Evolutionary conservation across 2,888 invertebrate species (phyloP).

Genomic region (Caenorhabditis imperialis): DNA sequence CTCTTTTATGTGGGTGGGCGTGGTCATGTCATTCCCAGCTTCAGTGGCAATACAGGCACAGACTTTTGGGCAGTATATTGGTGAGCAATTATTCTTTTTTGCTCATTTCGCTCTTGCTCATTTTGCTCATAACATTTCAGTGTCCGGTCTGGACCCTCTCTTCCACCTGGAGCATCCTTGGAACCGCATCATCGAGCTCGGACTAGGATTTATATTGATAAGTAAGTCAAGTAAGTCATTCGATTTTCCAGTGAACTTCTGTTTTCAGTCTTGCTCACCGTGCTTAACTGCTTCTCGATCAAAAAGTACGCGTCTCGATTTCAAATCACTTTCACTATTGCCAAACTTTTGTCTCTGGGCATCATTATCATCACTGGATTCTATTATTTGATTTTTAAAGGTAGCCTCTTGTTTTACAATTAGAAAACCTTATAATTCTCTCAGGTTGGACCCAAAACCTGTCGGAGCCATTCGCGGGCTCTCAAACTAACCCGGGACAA

Average conservation of each 20-base stretch:
- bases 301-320: constrained; percentile 65
- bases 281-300: constrained; percentile 67
- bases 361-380: constrained; percentile 67
- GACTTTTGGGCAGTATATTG: constrained; percentile 70
- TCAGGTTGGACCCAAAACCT: constrained; percentile 63
- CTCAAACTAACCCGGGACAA: constrained; percentile 52
- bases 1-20: constrained; percentile 65
- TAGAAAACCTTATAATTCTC: no score
- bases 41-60: constrained; percentile 69
- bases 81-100: neutral
- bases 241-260: neutral
- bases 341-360: constrained; percentile 64
- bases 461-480: constrained; percentile 46
- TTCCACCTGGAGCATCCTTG: constrained; percentile 48
- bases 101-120: no score
- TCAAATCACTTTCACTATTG: constrained; percentile 63
- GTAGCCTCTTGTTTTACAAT: no score
- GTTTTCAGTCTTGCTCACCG: constrained; percentile 63
- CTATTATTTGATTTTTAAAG: constrained; percentile 62
- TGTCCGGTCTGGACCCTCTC: constrained; percentile 55
- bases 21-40: constrained; percentile 67
- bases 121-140: constrained; percentile 32
- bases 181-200: constrained; percentile 44
- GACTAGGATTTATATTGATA: constrained; percentile 56
- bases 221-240: no score